Base-by-base conservation (phyloP, 1,140 invertebrate genomes). In the Triops cancriformis region DNA sequence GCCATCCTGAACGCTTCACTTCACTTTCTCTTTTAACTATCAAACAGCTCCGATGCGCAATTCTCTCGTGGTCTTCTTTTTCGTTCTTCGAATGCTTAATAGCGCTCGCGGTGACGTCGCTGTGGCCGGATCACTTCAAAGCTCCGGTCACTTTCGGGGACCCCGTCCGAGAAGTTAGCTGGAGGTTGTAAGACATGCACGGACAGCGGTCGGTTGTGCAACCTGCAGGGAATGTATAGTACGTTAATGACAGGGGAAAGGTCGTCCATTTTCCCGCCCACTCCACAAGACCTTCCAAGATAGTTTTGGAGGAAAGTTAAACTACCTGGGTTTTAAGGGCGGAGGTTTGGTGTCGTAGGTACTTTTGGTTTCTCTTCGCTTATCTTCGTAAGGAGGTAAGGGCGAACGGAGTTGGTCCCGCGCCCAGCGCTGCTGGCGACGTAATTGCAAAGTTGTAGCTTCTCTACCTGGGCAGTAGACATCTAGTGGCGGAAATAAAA, bases 51-150 rank as follows among this genome's bases (percentile, higher is more conserved):
- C 18, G 5, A 5, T 64, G 6, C 23, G 51, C 51, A 9, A 64
- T 64, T 64, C 51, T 10, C 43, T 45, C 43, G 11, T 18, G 23
- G 51, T 18, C 23, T 64, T 23, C 18, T 18, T 45, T 45, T 1
- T 6, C 43, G 11, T 45, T 45, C 43, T 12, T 7, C n/a, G 18
- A 64, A 23, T 9, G 14, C 18, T 64, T n/a, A 64, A 64, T 64
- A 64, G 51, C 51, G n/a, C 14, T 64, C 51, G 51, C 51, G 51
- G 51, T 64, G 51, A 64, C 51, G 51, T 64, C 51, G 51, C 23
- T 64, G 51, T 18, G 51, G 51, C 14, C 51, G 51, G 10, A 64
- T 64, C 51, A 64, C 51, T 64, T 64, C 51, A 23, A 64, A 64
- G 23, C 51, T 64, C 9, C 51, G 51, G 51, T 64, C 51, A 64